These are phyloP conservation scores for Netelia fuscicornis DNA, from an alignment of 2,888 invertebrate genomes.

Conservation along the genomic window DNA sequence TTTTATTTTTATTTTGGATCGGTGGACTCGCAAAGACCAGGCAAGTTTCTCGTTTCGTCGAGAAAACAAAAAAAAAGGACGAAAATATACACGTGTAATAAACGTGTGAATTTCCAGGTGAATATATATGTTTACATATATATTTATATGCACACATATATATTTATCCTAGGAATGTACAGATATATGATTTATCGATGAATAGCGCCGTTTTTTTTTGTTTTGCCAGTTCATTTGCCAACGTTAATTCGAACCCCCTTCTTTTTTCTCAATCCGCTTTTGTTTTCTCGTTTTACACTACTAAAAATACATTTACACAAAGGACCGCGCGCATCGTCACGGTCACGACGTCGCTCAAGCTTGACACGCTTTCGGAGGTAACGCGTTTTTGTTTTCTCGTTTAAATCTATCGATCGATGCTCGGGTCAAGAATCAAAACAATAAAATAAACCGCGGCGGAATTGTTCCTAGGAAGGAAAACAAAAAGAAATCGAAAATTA, in stretches of 20 bases:
- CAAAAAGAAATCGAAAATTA: neutral
- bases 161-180: slow-evolving; percentile 71
- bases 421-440: slow-evolving; percentile 80
- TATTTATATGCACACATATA: slow-evolving; percentile 59
- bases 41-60: slow-evolving; percentile 34
- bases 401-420: slow-evolving; percentile 53
- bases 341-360: slow-evolving; percentile 50
- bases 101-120: slow-evolving; percentile 75
- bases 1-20: slow-evolving; percentile 24
- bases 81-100: slow-evolving; percentile 16
- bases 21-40: slow-evolving; percentile 27
- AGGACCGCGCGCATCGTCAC: slow-evolving; percentile 56
- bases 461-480: slow-evolving; percentile 16
- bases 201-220: slow-evolving; percentile 61
- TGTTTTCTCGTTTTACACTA: slow-evolving; percentile 56
- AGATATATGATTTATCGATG: slow-evolving; percentile 70
- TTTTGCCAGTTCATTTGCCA: slow-evolving; percentile 33
- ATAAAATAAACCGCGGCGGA: slow-evolving; percentile 62
- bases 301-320: slow-evolving; percentile 70
- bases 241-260: slow-evolving; percentile 33
- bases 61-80: slow-evolving; percentile 41
- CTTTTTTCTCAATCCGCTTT: neutral
- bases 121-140: slow-evolving; percentile 78
- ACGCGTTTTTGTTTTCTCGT: slow-evolving; percentile 19
- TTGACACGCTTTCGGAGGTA: slow-evolving; percentile 31